Base-by-base conservation (phyloP, 1,140 invertebrate species). In the Melitaea cinxia region DNA sequence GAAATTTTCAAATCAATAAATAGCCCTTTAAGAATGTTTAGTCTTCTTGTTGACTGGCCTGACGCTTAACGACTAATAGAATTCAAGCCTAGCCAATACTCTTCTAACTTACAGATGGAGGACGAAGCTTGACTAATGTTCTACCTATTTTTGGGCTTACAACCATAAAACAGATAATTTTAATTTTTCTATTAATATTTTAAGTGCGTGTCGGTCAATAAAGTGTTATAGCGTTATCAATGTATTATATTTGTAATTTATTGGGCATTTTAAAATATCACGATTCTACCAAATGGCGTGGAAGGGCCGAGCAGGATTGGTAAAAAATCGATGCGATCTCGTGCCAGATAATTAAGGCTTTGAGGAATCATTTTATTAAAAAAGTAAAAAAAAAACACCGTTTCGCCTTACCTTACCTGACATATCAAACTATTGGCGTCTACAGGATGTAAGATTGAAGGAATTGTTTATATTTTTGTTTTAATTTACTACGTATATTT, bases 261-360 rank as follows among this genome's bases (percentile, higher is more conserved):
- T 80, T 30, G 66, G 42, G 45, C 65, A 76, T 72, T 73, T 70
- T 75, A 67, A 66, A 66, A 61, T 42, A 66, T 53, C 57, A 66
- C 57, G 57, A 33, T 74, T 72, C 66, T 72, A 70, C 75, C 83
- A 83, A 89, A 85, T 84, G 75, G 78, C 72, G 79, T 73, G 78
- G 77, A 78, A 76, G 59, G 70, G 65, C 39, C 57, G 58, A 47
- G 55, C 35, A 3, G 55, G 66, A 72, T 70, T 67, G 61, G 61
- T 81, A 86, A 85, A 88, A 86, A 88, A 88, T n/a, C 77, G 65
- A 63, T 74, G 81, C 83, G 85, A 88, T 88, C 83, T 85, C 79
- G 81, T 82, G 82, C 76, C 75, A 74, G 85, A 88, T 88, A 88
- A 88, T 88, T 88, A 85, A 86, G 82, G 83, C 70, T 77, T 82